phyloP scores from a whole-genome alignment of 2,113 vertebrate genomes.

The Scalopus aquaticus region DNA sequence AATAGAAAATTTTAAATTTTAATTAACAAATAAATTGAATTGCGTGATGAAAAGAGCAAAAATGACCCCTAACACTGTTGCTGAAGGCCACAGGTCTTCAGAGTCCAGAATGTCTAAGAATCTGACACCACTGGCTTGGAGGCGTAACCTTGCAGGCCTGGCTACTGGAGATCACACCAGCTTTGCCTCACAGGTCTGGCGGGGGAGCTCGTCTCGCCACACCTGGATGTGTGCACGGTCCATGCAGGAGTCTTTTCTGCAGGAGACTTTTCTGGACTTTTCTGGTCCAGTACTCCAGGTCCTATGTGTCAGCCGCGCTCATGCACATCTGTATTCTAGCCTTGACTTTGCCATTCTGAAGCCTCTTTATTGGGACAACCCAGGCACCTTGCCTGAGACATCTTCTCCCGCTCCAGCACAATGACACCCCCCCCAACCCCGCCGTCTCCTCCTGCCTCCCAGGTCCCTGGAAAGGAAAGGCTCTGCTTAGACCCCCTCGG shows the following conservation, averaged over 20 bases:
- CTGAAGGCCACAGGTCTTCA: background rate
- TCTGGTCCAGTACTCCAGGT: background rate
- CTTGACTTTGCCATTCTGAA: background rate
- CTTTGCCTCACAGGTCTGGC: background rate
- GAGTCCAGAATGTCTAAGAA: background rate
- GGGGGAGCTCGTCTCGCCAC: background rate
- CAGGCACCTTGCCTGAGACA: background rate
- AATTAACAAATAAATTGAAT: background rate
- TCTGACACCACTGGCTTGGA: background rate
- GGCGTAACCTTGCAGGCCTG: background rate
- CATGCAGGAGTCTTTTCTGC: no score
- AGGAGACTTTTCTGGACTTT: no score
- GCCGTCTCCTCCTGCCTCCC: background rate
- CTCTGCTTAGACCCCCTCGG: background rate
- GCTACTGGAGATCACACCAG: background rate
- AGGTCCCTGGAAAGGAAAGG: background rate
- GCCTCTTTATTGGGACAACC: background rate
- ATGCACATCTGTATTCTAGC: no score
- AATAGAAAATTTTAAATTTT: background rate
- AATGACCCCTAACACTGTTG: background rate
- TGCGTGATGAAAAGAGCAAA: background rate
- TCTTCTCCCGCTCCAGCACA: background rate
- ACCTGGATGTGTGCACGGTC: background rate
- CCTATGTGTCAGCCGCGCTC: no score
- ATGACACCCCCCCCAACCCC: no score